phyloP scores from a whole-genome alignment of 2,888 invertebrate species.

The Agrotis ipsilon region DNA sequence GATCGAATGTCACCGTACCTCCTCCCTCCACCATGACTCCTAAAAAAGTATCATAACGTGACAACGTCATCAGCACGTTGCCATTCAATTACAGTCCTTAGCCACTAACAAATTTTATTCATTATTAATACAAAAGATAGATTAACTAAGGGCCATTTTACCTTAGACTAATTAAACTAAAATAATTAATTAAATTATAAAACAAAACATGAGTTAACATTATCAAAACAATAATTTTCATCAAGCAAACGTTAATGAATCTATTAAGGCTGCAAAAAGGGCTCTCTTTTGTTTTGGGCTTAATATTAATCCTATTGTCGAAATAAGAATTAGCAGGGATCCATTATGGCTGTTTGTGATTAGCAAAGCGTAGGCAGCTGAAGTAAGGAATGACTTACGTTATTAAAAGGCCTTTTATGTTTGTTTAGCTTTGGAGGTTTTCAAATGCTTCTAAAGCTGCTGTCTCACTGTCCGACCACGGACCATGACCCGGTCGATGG shows the following conservation, averaged over 20 bases:
- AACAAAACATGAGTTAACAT: constrained; percentile 22
- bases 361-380: background rate
- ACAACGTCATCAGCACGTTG: background rate
- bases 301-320: constrained; percentile 45
- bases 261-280: constrained; percentile 30
- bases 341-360: constrained; percentile 27
- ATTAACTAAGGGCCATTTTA: background rate
- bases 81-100: background rate
- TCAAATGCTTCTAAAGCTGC: background rate
- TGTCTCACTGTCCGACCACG: too few relatives aligned
- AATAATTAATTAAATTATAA: constrained; percentile 1
- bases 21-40: background rate
- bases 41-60: background rate
- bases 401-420: background rate
- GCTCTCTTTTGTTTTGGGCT: constrained; percentile 37
- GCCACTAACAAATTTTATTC: background rate
- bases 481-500: too few relatives aligned
- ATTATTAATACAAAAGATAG: constrained; percentile 1
- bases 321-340: constrained; percentile 41
- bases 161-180: constrained; percentile 9
- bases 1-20: background rate
- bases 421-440: background rate
- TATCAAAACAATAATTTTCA: constrained; percentile 32
- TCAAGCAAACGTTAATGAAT: constrained; percentile 40
- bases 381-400: constrained; percentile 8